Evolutionary conservation across 53 echinoderm and acorn worm species (phyloP), one percentile per base, ranked within the genome.

Genomic region (Echinometra lucunter): DNA sequence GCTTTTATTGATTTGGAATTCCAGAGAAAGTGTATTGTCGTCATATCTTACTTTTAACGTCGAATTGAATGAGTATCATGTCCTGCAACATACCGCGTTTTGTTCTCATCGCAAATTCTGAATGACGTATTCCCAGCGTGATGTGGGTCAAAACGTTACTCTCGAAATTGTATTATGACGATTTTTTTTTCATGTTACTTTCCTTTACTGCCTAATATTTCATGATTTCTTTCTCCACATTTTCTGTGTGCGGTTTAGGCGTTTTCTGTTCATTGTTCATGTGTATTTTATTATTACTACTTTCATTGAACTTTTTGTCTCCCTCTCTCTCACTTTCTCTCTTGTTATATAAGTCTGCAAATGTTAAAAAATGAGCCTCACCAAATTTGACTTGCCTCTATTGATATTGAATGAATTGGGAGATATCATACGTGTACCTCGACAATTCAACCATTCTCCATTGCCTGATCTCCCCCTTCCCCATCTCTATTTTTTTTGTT

Each of bases 121-220:
- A 72, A 72, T 72, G 72, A 72, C 72, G 34, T 72, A 0, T 32
- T 72, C 72, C 72, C 72, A 72, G 72, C 72, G 32, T 72, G 72
- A 72, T 0, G 16, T 16, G 13, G 35, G 13, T 72, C 35, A 10
- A 35, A 72, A 53, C 13, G 72, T 13, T 32, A 15, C 72, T 72
- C 16, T n/a, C 32, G 10, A 72, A 72, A 72, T 72, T 30, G 8
- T 72, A 32, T 53, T 53, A 53, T 53, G 53, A 53, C 9, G 53
- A 53, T 11, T 53, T 53, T 11, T 53, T 53, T 53, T 53, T 32
- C 72, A 72, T 12, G 35, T 35, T 13, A 16, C 35, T 72, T 72
- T 25, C 30, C 70, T 72, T 10, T 72, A 3, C 16, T 11, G 34
- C 28, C 67, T n/a, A 30, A n/a, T 6, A 28, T 67, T 72, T 6